Percentiles rank a stretch among this genome's conserved stretches.
Evolutionary conservation across 1,140 invertebrate species (phyloP).

Genomic region (Anastatus disparis): DNA sequence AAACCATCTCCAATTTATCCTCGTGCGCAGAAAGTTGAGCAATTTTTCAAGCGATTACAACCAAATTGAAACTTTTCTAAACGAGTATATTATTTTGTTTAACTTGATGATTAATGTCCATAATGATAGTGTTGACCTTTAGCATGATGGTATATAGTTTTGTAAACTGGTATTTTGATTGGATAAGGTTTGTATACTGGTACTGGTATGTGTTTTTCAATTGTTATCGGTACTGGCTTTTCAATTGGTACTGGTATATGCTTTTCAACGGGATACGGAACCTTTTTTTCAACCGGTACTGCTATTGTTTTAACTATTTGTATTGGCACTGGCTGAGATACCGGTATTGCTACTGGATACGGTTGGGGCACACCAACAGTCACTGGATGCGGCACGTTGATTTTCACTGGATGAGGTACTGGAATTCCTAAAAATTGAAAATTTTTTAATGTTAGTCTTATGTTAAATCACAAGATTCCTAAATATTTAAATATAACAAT

Average conservation of each 20-base stretch:
- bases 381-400: slow-evolving; percentile 78
- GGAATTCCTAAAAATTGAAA: slow-evolving; percentile 69
- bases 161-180: slow-evolving; percentile 80
- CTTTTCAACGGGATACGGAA: slow-evolving; percentile 73
- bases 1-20: not conserved
- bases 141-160: slow-evolving; percentile 76
- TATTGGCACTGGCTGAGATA: slow-evolving; percentile 60
- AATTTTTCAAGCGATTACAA: slow-evolving; percentile 7
- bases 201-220: slow-evolving; percentile 79
- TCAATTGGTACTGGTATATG: slow-evolving; percentile 73
- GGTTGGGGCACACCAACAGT: slow-evolving; percentile 71
- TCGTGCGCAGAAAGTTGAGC: not conserved
- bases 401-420: slow-evolving; percentile 75
- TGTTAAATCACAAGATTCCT: no score
- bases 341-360: slow-evolving; percentile 67
- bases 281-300: slow-evolving; percentile 73
- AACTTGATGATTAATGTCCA: not conserved
- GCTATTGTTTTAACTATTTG: slow-evolving; percentile 67
- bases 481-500: no score
- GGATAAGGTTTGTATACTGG: slow-evolving; percentile 80
- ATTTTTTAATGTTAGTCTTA: no score
- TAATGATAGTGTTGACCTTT: slow-evolving; percentile 60
- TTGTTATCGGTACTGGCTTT: slow-evolving; percentile 74
- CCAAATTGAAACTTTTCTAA: not conserved
- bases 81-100: not conserved